Percentiles rank a stretch among this genome's conserved stretches.
Evolutionary conservation across 2,113 vertebrate species (phyloP).

Genomic region (Gila orcuttii): DNA sequence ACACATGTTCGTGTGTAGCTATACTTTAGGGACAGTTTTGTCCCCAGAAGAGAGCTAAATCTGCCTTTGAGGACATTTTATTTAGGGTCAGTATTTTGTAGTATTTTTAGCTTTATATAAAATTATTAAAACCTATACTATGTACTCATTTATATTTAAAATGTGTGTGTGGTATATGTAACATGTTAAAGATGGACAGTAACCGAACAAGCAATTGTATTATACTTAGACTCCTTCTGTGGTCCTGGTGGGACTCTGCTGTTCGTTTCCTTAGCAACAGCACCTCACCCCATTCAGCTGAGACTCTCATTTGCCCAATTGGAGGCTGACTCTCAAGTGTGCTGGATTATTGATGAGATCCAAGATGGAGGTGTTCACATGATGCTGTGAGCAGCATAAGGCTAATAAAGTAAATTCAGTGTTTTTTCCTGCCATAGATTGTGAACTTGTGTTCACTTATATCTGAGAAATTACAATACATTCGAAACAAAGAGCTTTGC

Average conservation of each 20-base stretch:
- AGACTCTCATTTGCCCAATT: constrained; percentile 71
- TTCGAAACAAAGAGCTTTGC: neutral
- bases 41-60: neutral
- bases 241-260: constrained; percentile 63
- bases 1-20: neutral
- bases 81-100: neutral
- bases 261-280: constrained; percentile 79
- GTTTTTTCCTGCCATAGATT: neutral
- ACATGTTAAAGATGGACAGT: constrained; percentile 13
- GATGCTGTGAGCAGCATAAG: neutral
- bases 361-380: constrained; percentile 9
- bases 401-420: neutral
- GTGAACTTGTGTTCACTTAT: neutral
- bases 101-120: neutral
- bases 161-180: neutral
- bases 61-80: neutral
- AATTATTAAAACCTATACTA: neutral
- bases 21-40: neutral
- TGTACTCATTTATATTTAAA: neutral
- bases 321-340: constrained; percentile 58
- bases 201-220: neutral
- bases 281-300: constrained; percentile 69
- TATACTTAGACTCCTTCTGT: constrained; percentile 18
- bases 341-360: constrained; percentile 74
- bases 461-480: neutral